phyloP scores from a whole-genome alignment of 2,113 vertebrate genomes.

The Propithecus coquereli region DNA sequence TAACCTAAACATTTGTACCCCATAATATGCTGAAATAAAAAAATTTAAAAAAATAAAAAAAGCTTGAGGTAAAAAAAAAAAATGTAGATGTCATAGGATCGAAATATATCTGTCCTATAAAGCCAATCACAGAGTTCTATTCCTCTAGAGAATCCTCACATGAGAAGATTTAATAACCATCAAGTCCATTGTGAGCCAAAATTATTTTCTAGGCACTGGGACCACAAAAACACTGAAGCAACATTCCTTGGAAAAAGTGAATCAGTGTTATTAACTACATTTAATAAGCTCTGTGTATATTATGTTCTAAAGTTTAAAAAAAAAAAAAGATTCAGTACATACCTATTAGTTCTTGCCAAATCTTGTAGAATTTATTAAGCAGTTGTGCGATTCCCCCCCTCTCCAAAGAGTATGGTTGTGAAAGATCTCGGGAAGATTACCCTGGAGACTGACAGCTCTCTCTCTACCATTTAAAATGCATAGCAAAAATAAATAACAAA shows the following conservation, averaged over 20 bases:
- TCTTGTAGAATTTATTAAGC: neutral
- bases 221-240: neutral
- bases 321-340: neutral
- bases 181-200: neutral
- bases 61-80: neutral
- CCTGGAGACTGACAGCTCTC: neutral
- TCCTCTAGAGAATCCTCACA: neutral
- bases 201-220: neutral
- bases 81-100: neutral
- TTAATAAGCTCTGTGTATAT: neutral
- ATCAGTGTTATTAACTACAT: neutral
- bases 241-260: neutral
- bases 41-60: too few relatives aligned
- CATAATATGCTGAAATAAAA: too few relatives aligned
- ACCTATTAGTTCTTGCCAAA: constrained; percentile 26
- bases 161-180: neutral
- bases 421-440: neutral
- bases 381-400: neutral
- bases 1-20: too few relatives aligned
- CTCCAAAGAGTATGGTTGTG: neutral
- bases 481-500: neutral
- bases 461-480: neutral
- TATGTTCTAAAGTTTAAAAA: neutral
- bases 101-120: neutral
- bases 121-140: neutral